phyloP scores from a whole-genome alignment of 1,140 invertebrate genomes.

The Listronotus oregonensis region DNA sequence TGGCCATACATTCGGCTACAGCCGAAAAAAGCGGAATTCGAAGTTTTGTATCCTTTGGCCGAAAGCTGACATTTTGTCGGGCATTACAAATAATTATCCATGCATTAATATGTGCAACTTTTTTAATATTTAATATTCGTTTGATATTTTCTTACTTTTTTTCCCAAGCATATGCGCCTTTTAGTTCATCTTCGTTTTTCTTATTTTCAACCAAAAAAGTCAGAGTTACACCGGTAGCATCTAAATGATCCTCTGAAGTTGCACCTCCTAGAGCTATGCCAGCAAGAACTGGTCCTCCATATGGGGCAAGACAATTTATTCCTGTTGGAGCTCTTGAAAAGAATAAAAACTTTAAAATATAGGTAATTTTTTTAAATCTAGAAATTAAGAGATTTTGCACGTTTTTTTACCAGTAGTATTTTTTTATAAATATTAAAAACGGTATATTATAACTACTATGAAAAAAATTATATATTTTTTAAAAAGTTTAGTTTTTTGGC shows the following conservation, averaged over 20 bases:
- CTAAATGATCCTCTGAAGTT: constrained; percentile 57
- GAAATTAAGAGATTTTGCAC: too few species aligned
- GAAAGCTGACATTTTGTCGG: too few species aligned
- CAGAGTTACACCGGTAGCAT: constrained; percentile 71
- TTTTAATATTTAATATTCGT: not conserved
- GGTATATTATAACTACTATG: too few species aligned
- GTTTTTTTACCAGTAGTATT: too few species aligned
- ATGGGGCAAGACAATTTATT: constrained; percentile 74
- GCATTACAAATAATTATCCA: too few species aligned
- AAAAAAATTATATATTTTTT: too few species aligned
- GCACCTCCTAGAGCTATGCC: constrained; percentile 77
- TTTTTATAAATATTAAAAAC: too few species aligned
- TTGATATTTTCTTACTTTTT: constrained; percentile 38
- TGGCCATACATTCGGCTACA: too few species aligned
- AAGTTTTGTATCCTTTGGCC: too few species aligned
- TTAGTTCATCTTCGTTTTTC: constrained; percentile 57
- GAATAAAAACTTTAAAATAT: constrained; percentile 32
- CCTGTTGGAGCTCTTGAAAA: constrained; percentile 64
- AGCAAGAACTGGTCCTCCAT: constrained; percentile 85
- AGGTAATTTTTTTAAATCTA: not conserved
- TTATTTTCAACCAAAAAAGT: constrained; percentile 79
- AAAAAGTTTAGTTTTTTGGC: too few species aligned
- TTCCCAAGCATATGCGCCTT: constrained; percentile 78
- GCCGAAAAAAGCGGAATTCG: too few species aligned
- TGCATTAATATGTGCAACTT: too few species aligned